These are phyloP conservation scores for Sarcophaga carnaria DNA, from an alignment of 2,888 invertebrate species.

Conservation along the genomic window DNA sequence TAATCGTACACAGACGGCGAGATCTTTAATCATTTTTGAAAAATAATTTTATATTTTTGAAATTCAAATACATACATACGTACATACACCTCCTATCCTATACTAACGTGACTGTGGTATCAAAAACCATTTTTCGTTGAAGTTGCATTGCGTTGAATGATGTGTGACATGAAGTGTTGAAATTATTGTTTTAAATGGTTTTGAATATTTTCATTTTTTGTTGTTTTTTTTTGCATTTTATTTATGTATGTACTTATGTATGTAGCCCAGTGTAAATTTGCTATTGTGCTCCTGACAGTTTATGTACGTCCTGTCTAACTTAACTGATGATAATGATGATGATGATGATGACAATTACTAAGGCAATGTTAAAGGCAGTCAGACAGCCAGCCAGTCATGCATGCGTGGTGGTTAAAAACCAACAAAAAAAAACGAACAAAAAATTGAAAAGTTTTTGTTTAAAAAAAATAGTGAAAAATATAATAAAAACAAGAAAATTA, in stretches of 20 bases:
- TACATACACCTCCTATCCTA: no score
- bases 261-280: slow-evolving; percentile 8
- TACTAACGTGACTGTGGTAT: neutral
- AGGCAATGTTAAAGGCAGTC: slow-evolving; percentile 4
- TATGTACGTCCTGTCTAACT: slow-evolving; percentile 43
- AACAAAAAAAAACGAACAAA: neutral
- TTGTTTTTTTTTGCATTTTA: neutral
- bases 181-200: slow-evolving; percentile 72
- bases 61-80: neutral
- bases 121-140: neutral
- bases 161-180: slow-evolving; percentile 71
- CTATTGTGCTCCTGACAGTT: neutral
- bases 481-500: slow-evolving; percentile 62
- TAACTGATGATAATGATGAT: slow-evolving; percentile 21
- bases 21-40: slow-evolving; percentile 55
- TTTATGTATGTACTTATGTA: neutral
- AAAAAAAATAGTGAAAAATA: slow-evolving; percentile 16
- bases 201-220: slow-evolving; percentile 45
- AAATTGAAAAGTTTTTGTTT: slow-evolving; percentile 3
- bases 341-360: slow-evolving; percentile 38
- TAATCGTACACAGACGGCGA: neutral
- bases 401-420: slow-evolving; percentile 55
- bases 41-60: neutral
- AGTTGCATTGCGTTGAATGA: slow-evolving; percentile 52
- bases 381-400: slow-evolving; percentile 53